phyloP scores from a whole-genome alignment of 2,797 vertebrate genomes.

The Myioborus miniatus region DNA sequence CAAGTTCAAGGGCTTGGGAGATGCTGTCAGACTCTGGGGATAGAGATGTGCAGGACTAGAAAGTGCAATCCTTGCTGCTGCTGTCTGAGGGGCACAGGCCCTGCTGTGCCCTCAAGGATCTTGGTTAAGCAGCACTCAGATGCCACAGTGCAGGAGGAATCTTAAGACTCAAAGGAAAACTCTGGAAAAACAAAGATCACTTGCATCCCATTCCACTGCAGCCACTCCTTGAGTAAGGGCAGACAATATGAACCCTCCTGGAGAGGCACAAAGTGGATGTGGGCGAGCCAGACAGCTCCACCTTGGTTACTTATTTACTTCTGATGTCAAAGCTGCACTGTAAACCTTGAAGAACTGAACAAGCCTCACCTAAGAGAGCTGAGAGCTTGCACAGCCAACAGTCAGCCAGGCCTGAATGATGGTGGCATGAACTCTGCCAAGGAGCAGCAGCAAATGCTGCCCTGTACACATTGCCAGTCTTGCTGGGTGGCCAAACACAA shows the following conservation, averaged over 20 bases:
- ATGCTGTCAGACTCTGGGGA: background rate
- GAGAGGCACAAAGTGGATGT: background rate
- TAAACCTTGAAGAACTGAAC: background rate
- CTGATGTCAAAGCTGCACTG: background rate
- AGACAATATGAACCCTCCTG: background rate
- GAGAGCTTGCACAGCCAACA: background rate
- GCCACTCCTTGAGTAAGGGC: background rate
- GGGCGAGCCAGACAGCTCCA: background rate
- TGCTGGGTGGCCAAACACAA: slow-evolving; percentile 18
- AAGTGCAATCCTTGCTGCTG: background rate
- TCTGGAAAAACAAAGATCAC: background rate
- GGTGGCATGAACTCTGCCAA: background rate
- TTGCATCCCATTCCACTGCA: background rate
- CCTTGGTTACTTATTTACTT: background rate
- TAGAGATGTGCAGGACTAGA: background rate
- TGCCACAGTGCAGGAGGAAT: background rate
- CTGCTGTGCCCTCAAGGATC: fast-evolving
- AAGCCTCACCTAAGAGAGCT: background rate
- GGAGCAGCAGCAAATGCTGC: background rate
- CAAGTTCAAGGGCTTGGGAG: background rate
- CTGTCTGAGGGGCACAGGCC: background rate
- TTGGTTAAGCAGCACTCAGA: background rate
- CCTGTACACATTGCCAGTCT: background rate
- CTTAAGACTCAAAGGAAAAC: background rate
- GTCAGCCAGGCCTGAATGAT: background rate